Evolutionary conservation across 1,140 invertebrate species (phyloP).

Genomic region (Nephotettix cincticeps): DNA sequence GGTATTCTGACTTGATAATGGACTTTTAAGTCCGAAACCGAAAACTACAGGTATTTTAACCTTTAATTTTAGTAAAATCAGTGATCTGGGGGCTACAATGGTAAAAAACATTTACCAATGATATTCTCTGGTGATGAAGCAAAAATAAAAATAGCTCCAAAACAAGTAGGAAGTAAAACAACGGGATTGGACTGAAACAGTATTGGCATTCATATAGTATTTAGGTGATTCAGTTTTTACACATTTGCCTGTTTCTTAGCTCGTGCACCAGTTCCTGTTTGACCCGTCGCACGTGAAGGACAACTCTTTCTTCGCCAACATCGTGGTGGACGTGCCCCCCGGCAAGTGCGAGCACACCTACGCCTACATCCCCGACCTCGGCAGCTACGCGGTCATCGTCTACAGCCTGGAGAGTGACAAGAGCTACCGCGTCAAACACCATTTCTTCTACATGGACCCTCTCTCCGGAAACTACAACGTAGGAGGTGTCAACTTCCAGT

Average conservation of each 20-base stretch:
- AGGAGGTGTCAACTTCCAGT: constrained; percentile 67
- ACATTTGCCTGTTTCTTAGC: background rate
- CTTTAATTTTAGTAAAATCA: too few relatives aligned
- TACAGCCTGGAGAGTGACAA: constrained; percentile 70
- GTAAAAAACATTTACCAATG: too few relatives aligned
- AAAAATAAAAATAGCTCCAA: too few relatives aligned
- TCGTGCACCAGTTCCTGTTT: constrained; percentile 53
- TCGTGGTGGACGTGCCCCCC: constrained; percentile 66
- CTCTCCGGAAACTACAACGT: constrained; percentile 67
- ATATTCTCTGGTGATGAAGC: too few relatives aligned
- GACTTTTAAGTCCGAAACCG: too few relatives aligned
- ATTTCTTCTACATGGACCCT: constrained; percentile 81
- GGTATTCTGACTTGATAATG: too few relatives aligned
- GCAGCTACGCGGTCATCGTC: constrained; percentile 69
- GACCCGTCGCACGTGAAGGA: constrained; percentile 62
- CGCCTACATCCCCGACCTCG: constrained; percentile 73
- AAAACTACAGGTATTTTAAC: too few relatives aligned
- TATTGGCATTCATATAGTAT: too few relatives aligned
- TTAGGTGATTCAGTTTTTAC: too few relatives aligned
- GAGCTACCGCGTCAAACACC: constrained; percentile 73
- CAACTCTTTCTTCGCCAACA: constrained; percentile 71
- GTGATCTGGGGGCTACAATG: too few relatives aligned
- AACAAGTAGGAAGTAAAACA: too few relatives aligned
- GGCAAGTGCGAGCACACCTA: constrained; percentile 69
- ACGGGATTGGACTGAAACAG: too few relatives aligned